Evolutionary conservation across 2,797 vertebrate species (phyloP), one percentile per base, ranked within the genome.

Genomic region (Spondyliosoma cantharus): DNA sequence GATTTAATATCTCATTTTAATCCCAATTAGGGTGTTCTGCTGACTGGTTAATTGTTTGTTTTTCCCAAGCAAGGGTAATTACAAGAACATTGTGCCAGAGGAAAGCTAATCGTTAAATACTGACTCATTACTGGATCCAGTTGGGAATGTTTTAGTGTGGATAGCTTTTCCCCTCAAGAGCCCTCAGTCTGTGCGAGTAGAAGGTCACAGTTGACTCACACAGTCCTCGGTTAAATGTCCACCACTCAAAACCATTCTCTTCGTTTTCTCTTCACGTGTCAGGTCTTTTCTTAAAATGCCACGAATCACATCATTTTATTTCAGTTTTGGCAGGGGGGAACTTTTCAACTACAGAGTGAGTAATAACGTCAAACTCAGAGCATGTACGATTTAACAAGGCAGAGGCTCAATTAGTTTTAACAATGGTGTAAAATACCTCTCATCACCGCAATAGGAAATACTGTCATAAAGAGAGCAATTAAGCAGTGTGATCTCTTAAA

Each of bases 21-120:
- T 93, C 90, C 92, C 91, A 94, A 93, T 94, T 87, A 93, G 88
- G 57, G 81, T 60, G 83, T 93, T 93, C 88, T 93, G 93, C 91
- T 93, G 92, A 93, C 92, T 93, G 83, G 90, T 93, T 95, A 94
- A 94, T 93, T 95, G 93, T 94, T 95, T 94, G 87, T 93, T 95
- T 94, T 90, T 84, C 75, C 75, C 78, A 71, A 87, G 92, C 87
- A 85, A 80, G 91, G 87, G 89, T 94, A 95, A 95, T 94, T 94
- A 91, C 81, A 84, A 90, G 78, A 82, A 91, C 87, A 92, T 86
- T 91, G 89, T 90, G 92, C 92, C 90, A 81, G 91, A 88, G 85
- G 91, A 91, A 85, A 89, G 85, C 77, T 86, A 89, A 92, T 93
- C 56, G 67, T 91, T 94, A 89, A 91, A 94, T 92, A 93, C 77